phyloP scores from a whole-genome alignment of 2,888 invertebrate genomes.

The Megalurothrips usitatus region DNA sequence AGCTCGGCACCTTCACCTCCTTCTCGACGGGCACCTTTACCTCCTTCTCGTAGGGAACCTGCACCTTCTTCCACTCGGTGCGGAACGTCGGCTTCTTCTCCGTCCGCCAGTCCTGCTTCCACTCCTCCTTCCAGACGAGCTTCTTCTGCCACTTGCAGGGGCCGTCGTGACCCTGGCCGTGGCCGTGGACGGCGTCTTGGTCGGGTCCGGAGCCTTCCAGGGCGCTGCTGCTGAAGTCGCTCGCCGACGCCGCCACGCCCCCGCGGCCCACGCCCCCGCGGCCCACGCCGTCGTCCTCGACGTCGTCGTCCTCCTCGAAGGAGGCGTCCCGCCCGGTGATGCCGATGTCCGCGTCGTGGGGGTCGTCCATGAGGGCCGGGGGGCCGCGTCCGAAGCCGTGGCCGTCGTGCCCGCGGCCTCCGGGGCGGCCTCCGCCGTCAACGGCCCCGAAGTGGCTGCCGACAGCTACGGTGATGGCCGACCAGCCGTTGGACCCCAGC shows the following conservation, averaged over 20 bases:
- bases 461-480: background rate
- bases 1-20: background rate
- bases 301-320: background rate
- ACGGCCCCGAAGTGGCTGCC: too few relatives aligned
- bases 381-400: background rate
- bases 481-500: background rate
- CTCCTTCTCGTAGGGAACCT: conserved; percentile 2
- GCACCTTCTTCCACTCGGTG: conserved; percentile 21
- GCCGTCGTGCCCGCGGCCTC: background rate
- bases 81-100: conserved; percentile 16
- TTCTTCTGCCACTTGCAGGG: conserved; percentile 16
- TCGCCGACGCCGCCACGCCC: background rate
- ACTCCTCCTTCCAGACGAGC: conserved; percentile 8
- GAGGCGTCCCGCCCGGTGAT: conserved; percentile 1
- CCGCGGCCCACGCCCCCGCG: background rate
- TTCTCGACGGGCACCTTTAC: conserved; percentile 6
- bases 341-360: conserved; percentile 3
- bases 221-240: background rate
- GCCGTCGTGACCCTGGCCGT: background rate
- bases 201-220: background rate
- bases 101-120: conserved; percentile 12
- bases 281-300: background rate
- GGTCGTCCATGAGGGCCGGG: background rate
- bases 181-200: background rate
- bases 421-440: background rate